Conservation (phyloP, 1,140 invertebrate species). For the Latrodectus geometricus region DNA sequence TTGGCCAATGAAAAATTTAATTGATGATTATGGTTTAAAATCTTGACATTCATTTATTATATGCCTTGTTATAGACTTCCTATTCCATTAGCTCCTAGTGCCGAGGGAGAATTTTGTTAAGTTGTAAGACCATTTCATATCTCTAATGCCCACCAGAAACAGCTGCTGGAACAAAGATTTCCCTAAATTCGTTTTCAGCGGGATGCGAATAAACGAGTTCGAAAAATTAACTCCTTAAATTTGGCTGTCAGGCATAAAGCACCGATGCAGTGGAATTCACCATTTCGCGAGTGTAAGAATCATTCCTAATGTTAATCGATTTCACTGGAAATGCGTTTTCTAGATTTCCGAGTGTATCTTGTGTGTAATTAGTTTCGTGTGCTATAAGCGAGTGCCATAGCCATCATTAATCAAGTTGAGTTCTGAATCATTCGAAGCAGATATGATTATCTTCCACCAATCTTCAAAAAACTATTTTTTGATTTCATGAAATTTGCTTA, state of each 20-base stretch:
- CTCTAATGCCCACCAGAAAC: neutral
- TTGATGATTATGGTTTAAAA: no score
- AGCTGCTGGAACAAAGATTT: conserved; percentile 25
- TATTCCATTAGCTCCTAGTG: no score
- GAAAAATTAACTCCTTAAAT: conserved; percentile 49
- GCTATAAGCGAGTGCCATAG: conserved; percentile 22
- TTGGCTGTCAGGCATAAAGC: conserved; percentile 39
- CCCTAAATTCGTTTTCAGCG: conserved; percentile 30
- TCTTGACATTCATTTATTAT: no score
- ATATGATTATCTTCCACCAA: neutral
- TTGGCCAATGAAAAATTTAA: no score
- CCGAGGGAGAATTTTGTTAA: neutral
- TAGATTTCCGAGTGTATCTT: conserved; percentile 21
- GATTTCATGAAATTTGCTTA: no score
- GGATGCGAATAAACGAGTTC: conserved; percentile 20
- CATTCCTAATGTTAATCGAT: conserved; percentile 30
- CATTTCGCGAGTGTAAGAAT: conserved; percentile 15
- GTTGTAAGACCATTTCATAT: neutral
- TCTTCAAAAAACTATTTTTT: neutral
- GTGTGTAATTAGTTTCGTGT: conserved; percentile 31
- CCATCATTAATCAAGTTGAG: conserved; percentile 38
- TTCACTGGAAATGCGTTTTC: conserved; percentile 35
- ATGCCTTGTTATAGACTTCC: no score
- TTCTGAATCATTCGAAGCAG: neutral
- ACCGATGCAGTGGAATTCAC: conserved; percentile 2